Conservation (phyloP, 2,888 invertebrate genomes). For the Dryomyza anilis region DNA sequence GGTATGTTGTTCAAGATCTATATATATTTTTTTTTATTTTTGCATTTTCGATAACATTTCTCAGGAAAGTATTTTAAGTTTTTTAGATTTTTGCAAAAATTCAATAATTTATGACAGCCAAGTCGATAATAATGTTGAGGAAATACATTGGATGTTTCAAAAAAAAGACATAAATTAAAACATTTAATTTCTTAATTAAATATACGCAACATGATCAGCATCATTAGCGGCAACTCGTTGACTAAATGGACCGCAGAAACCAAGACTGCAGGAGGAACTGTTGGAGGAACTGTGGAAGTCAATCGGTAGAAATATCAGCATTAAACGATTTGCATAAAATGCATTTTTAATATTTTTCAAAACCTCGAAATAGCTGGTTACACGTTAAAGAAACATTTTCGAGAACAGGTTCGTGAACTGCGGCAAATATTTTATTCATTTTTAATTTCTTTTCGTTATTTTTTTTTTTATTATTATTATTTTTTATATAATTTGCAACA, state of each 20-base stretch:
- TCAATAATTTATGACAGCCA: too few relatives aligned
- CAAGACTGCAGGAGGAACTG: too few relatives aligned
- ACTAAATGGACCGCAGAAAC: too few relatives aligned
- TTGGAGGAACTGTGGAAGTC: too few relatives aligned
- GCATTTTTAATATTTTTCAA: slow-evolving; percentile 5
- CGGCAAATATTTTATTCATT: slow-evolving; percentile 8
- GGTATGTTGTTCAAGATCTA: background rate
- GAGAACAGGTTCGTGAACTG: too few relatives aligned
- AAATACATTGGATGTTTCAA: too few relatives aligned
- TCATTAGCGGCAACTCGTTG: too few relatives aligned
- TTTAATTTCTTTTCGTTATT: slow-evolving; percentile 11
- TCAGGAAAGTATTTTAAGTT: background rate
- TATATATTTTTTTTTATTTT: background rate
- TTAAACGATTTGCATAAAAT: slow-evolving; percentile 12
- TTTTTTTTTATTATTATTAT: too few relatives aligned
- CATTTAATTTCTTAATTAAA: slow-evolving; percentile 48
- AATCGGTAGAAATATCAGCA: too few relatives aligned
- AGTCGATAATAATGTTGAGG: too few relatives aligned
- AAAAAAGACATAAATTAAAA: too few relatives aligned
- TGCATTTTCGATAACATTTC: background rate
- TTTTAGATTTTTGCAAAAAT: background rate
- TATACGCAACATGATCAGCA: slow-evolving; percentile 21
- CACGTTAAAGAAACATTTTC: too few relatives aligned
- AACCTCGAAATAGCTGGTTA: background rate
- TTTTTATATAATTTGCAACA: slow-evolving; percentile 3